Evolutionary conservation across 2,797 vertebrate genomes (phyloP).

Genomic region (Lacerta agilis): DNA sequence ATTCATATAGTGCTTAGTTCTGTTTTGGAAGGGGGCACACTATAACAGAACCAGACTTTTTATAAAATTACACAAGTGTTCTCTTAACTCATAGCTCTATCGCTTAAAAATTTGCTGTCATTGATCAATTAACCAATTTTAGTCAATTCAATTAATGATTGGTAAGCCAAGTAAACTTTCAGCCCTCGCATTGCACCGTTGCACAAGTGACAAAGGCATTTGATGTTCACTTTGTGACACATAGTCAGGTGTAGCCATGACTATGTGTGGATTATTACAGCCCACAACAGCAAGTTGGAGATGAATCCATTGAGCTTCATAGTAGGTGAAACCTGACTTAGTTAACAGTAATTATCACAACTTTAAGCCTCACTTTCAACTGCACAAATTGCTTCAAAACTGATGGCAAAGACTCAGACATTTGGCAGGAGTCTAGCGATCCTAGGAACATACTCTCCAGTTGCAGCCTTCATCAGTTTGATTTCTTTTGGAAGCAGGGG

Average conservation of each 20-base stretch:
- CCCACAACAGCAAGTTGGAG: not conserved
- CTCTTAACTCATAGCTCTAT: not conserved
- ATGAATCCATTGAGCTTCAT: not conserved
- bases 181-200: not conserved
- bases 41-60: not conserved
- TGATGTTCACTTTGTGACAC: not conserved
- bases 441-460: not conserved
- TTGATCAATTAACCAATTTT: not conserved
- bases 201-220: not conserved
- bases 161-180: not conserved
- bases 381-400: not conserved
- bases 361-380: not conserved
- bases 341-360: too few species aligned
- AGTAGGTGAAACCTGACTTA: not conserved
- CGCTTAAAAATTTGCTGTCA: not conserved
- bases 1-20: not conserved
- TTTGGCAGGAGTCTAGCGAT: not conserved
- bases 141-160: not conserved
- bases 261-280: not conserved
- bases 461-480: rapidly evolving
- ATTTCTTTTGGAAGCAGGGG: constrained; percentile 21
- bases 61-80: not conserved
- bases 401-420: not conserved
- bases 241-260: not conserved
- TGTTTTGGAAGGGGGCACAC: not conserved